A percentile compares a stretch with the other conserved stretches of the same genome.
Evolutionary conservation across 2,888 invertebrate species (phyloP).

Genomic region (Alloscopus bannaensis): DNA sequence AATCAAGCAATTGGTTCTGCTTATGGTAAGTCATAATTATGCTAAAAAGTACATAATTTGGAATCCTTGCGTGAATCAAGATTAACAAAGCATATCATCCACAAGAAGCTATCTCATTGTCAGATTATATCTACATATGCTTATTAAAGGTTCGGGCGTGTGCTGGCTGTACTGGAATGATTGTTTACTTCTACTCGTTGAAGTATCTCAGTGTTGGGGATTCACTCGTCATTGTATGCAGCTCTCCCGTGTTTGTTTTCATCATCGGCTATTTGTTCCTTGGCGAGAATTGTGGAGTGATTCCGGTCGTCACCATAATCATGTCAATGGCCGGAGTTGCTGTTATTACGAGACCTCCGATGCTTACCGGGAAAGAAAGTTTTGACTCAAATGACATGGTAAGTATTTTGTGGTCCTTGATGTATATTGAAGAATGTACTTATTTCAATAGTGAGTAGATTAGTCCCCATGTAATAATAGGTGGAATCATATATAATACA

Average conservation of each 20-base stretch:
- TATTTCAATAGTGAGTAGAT: too few relatives aligned
- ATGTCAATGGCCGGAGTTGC: constrained; percentile 60
- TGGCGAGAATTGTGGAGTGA: constrained; percentile 57
- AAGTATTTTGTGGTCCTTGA: not conserved
- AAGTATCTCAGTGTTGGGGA: constrained; percentile 61
- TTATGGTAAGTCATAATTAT: constrained; percentile 47
- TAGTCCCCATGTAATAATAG: too few relatives aligned
- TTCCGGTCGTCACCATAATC: constrained; percentile 53
- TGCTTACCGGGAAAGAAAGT: constrained; percentile 54
- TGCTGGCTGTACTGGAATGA: constrained; percentile 57
- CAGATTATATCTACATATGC: too few relatives aligned
- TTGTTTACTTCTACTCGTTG: constrained; percentile 59
- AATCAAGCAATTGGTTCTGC: constrained; percentile 37
- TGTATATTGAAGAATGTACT: not conserved
- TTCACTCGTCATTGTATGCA: constrained; percentile 61
- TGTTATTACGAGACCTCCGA: constrained; percentile 62
- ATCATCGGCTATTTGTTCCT: constrained; percentile 61
- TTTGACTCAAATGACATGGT: constrained; percentile 61
- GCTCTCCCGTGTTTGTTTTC: constrained; percentile 64
- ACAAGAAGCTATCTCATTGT: too few relatives aligned
- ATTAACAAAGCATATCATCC: too few relatives aligned
- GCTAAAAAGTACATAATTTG: not conserved
- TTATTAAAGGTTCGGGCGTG: constrained; percentile 44
- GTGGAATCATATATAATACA: too few relatives aligned
- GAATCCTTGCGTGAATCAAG: not conserved